Conservation (phyloP, 2,888 invertebrate species). For the Agonopterix subpropinquella region DNA sequence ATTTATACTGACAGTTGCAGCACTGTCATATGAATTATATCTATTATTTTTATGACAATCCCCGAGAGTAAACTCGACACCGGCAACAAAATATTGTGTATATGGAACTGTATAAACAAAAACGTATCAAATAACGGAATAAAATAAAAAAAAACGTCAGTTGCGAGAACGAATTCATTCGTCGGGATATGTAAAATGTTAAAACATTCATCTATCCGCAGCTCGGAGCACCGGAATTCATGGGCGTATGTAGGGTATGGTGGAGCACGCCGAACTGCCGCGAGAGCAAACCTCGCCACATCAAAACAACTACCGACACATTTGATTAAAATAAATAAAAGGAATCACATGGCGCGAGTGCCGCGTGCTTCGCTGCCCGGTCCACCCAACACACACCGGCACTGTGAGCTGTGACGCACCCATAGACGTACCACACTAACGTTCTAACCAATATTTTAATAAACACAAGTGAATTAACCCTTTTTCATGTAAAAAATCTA, state of each 20-base stretch:
- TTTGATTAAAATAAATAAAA: slow-evolving; percentile 73
- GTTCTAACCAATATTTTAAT: too few relatives aligned
- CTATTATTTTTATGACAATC: slow-evolving; percentile 31
- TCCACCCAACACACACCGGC: slow-evolving; percentile 10
- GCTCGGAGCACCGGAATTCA: slow-evolving; percentile 61
- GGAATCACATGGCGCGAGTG: slow-evolving; percentile 31
- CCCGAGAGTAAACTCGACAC: slow-evolving; percentile 28
- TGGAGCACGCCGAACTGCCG: slow-evolving; percentile 52
- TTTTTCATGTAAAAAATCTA: background rate
- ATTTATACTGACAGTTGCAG: too few relatives aligned
- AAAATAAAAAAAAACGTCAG: slow-evolving; percentile 52
- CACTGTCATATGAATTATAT: slow-evolving; percentile 12
- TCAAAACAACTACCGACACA: slow-evolving; percentile 60
- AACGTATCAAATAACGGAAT: slow-evolving; percentile 59
- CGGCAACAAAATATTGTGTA: slow-evolving; percentile 27
- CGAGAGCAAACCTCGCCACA: slow-evolving; percentile 53
- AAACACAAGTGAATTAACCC: too few relatives aligned
- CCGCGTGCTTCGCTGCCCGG: slow-evolving; percentile 15
- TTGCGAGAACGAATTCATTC: slow-evolving; percentile 60
- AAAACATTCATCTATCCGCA: slow-evolving; percentile 68
- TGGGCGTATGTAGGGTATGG: slow-evolving; percentile 52
- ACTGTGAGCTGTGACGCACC: too few relatives aligned
- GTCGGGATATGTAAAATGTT: slow-evolving; percentile 69
- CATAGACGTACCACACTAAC: too few relatives aligned
- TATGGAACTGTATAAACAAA: slow-evolving; percentile 40